Base-by-base conservation (phyloP, 1,140 invertebrate species). In the Penaeus japonicus region DNA sequence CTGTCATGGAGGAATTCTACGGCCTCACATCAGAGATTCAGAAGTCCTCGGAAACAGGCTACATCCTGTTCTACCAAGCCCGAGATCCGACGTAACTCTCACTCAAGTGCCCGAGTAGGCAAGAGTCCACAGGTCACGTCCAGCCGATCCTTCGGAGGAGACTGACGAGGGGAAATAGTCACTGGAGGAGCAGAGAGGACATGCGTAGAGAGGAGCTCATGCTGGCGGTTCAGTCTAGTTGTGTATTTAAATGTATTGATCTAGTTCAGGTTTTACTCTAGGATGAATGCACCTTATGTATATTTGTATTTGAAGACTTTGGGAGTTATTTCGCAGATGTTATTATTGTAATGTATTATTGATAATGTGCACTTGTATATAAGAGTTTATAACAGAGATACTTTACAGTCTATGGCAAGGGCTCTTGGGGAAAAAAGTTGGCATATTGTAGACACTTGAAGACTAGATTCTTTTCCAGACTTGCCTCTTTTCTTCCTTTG, bases 31-130 rank as follows among this genome's bases (percentile, higher is more conserved):
- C 98, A 86, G 98, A 99, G 93, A 96, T 98, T 92, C 98, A 99
- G 92, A 99, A 99, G 93, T 99, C 98, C 91, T 98, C 98, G 39
- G 99, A 99, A 94, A 99, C 99, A 89, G 99, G 98, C 91, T 99
- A 99, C 93, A 99, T 99, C 92, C 93, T 99, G 90, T 99, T 99
- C 94, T 99, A 99, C 94, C 98, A 99, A 93, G 99, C 98, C 59
- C 95, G 98, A 92, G 98, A 99, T 89, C 93, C 91, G 39, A 91
- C 89, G 57, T 91, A 89, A 87, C 84, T 89, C 30, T 32, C 47
- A 47, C 47, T 47, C 10, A 27, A 77, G 73, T 53, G 32, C 77
- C 77, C 47, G 24, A 79, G 77, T 17, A 79, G 32, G 39, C 54
- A 47, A 27, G 77, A 79, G 54, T 79, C 77, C 77, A 24, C 54